phyloP scores from a whole-genome alignment of 1,140 invertebrate genomes.

The Semibalanus balanoides region DNA sequence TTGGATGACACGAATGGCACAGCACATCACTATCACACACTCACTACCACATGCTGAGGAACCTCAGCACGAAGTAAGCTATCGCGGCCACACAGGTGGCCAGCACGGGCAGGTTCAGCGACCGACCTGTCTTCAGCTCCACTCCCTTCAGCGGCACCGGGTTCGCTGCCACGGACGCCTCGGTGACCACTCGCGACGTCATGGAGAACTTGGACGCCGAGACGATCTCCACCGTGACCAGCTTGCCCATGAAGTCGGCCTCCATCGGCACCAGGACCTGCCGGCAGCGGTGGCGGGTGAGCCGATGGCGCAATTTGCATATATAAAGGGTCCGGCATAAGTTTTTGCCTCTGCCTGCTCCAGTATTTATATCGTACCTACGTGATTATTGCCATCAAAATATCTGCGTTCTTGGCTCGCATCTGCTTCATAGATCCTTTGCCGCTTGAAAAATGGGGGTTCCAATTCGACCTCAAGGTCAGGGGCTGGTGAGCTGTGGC shows the following conservation, averaged over 20 bases:
- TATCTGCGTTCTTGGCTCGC: no score
- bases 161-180: background rate
- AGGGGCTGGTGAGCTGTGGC: no score
- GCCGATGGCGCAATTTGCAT: no score
- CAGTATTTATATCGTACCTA: no score
- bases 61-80: background rate
- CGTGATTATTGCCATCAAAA: no score
- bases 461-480: no score
- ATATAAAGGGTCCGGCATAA: no score
- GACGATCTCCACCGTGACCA: constrained; percentile 59
- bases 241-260: constrained; percentile 62
- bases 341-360: no score
- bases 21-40: no score
- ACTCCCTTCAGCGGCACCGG: background rate
- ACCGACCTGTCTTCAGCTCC: background rate
- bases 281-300: constrained; percentile 5
- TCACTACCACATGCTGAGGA: background rate
- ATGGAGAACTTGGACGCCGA: constrained; percentile 72
- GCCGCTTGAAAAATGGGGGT: no score
- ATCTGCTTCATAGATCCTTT: no score
- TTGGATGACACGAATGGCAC: background rate
- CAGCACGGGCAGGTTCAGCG: background rate
- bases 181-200: constrained; percentile 47
- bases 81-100: background rate
- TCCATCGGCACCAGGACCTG: constrained; percentile 61